These are phyloP conservation scores for Zeuzera pyrina DNA, from an alignment of 2,888 invertebrate species.

Conservation along the genomic window DNA sequence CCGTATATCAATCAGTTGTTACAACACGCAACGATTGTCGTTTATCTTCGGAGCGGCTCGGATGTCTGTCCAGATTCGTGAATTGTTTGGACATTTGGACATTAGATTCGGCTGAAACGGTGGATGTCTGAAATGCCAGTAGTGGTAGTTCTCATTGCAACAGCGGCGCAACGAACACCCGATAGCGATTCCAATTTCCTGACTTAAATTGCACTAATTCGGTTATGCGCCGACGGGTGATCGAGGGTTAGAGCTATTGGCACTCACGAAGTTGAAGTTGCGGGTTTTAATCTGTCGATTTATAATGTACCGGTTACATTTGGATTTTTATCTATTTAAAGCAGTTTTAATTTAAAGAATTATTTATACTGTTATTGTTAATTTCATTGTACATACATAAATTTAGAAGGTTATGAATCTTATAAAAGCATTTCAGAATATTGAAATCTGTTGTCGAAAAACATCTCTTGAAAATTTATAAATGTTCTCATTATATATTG, in stretches of 20 bases:
- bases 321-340: background rate
- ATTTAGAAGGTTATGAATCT: no score
- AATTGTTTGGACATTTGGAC: constrained; percentile 69
- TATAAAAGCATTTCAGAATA: no score
- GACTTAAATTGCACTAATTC: constrained; percentile 72
- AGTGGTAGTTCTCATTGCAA: constrained; percentile 47
- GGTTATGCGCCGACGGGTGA: constrained; percentile 65
- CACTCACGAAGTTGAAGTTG: constrained; percentile 35
- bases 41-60: constrained; percentile 66
- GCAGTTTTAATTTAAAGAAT: no score
- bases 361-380: no score
- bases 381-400: no score
- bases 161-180: constrained; percentile 46
- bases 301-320: constrained; percentile 6
- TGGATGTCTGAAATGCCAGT: constrained; percentile 66
- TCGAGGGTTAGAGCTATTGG: constrained; percentile 47
- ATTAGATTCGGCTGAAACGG: constrained; percentile 58
- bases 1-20: constrained; percentile 72
- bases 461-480: no score
- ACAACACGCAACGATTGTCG: constrained; percentile 65
- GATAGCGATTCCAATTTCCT: constrained; percentile 71
- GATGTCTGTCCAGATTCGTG: constrained; percentile 66
- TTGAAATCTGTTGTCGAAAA: no score
- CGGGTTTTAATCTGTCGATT: constrained; percentile 35
- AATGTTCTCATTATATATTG: no score